Base-by-base conservation (phyloP, 2,888 invertebrate genomes). In the Adelognathus sp. region DNA sequence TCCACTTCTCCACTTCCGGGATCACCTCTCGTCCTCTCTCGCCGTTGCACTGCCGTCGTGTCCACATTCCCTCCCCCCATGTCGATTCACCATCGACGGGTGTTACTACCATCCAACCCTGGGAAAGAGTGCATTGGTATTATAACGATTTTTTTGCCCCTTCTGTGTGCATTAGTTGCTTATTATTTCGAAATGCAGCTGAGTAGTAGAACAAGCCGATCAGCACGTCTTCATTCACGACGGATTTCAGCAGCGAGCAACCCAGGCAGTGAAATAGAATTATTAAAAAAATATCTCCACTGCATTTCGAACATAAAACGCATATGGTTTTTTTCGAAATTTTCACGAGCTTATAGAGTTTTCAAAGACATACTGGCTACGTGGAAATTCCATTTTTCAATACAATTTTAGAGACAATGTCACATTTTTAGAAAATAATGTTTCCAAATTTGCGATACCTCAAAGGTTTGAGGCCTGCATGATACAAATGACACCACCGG, bases 1-100 rank as follows among this genome's bases (percentile, higher is more conserved):
- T 41, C 36, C 16, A 77, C 81, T 27, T 41, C 36, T 11, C 27
- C 50, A 58, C 56, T 31, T 39, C 39, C 70, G 11, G 64, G 76
- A 76, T 64, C 63, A 71, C 29, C 71, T 60, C 56, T 52, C 52
- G 39, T 24, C 31, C 73, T 56, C 52, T 50, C 52, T 33, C 9
- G 14, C 46, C 44, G 16, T 27, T 50, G 27, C 60, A 29, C 14
- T 14, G 14, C 39, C 54, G 54, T 36, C 27, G 39, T 46, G 50
- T 63, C 58, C 70, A 58, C 75, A 29, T 69, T 14, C 71, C 44
- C 52, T 21, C 70, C 24, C 16, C 46, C 1, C 21, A 9, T 4
- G 18, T 18, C 33, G 44, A 74, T 41, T 46, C 33, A 41, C 27
- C 54, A 52, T 36, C 56, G 64, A 50, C 58, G 60, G 39, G 52